phyloP scores from a whole-genome alignment of 2,797 vertebrate genomes.

The Anguilla pacifica region DNA sequence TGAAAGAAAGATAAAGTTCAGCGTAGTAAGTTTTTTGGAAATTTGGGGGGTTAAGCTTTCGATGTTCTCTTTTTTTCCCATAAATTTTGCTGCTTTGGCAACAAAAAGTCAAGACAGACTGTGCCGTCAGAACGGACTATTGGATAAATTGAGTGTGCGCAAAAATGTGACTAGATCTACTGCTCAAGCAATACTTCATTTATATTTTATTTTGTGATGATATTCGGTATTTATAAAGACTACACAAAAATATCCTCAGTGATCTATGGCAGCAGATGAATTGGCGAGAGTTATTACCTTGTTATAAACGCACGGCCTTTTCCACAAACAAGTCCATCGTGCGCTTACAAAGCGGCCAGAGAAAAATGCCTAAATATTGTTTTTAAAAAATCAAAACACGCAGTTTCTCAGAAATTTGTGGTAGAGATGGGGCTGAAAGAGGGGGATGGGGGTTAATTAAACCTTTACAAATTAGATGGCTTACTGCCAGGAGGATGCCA shows the following conservation, averaged over 20 bases:
- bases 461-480: background rate
- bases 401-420: background rate
- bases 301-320: constrained; percentile 93
- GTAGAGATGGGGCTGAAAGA: background rate
- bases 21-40: constrained; percentile 45
- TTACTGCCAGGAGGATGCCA: constrained; percentile 1
- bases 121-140: background rate
- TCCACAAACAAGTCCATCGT: constrained; percentile 94
- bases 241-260: background rate
- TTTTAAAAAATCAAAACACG: constrained; percentile 27
- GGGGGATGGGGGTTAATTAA: background rate
- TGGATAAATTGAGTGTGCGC: background rate
- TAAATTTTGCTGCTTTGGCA: background rate
- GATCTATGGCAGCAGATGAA: constrained; percentile 1
- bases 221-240: background rate
- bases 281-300: constrained; percentile 77
- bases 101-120: background rate
- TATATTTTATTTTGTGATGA: background rate
- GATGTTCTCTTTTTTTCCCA: constrained; percentile 42
- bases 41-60: constrained; percentile 53
- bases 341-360: constrained; percentile 84
- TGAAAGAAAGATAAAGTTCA: constrained; percentile 28
- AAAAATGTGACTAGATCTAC: background rate
- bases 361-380: constrained; percentile 84
- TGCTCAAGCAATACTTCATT: background rate